A percentile compares a stretch with the other conserved stretches of the same genome.
Evolutionary conservation across 2,888 invertebrate species (phyloP).

Genomic region (Ophioninae sp.): DNA sequence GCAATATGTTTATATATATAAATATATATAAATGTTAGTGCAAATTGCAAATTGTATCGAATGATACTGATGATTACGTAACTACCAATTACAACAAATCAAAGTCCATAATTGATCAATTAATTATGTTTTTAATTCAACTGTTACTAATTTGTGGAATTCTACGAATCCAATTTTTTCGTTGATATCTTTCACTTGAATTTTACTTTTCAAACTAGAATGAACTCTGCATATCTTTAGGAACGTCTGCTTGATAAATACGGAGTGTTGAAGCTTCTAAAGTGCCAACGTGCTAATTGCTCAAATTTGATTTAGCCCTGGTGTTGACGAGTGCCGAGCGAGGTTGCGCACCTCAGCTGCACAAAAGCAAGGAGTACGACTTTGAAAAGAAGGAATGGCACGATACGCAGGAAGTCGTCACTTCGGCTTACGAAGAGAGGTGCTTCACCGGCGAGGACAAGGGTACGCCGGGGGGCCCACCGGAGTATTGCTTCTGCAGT

Average conservation of each 20-base stretch:
- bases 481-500: constrained; percentile 90
- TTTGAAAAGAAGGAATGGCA: constrained; percentile 84
- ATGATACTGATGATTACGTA: no score
- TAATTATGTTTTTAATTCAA: no score
- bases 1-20: no score
- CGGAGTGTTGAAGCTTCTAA: not conserved
- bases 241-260: no score
- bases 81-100: no score
- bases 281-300: constrained; percentile 15
- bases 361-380: constrained; percentile 84
- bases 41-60: no score
- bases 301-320: constrained; percentile 81
- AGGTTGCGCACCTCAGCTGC: constrained; percentile 89
- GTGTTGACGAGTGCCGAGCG: constrained; percentile 84
- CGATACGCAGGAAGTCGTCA: constrained; percentile 85
- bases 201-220: no score
- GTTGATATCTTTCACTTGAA: no score
- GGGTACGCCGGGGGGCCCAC: constrained; percentile 84
- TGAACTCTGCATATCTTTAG: not conserved
- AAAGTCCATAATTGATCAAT: no score
- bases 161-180: no score
- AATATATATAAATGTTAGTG: no score
- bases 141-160: no score
- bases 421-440: constrained; percentile 87
- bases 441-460: constrained; percentile 86